Base-by-base conservation (phyloP, 2,888 invertebrate species). In the Druceiella hillmani region DNA sequence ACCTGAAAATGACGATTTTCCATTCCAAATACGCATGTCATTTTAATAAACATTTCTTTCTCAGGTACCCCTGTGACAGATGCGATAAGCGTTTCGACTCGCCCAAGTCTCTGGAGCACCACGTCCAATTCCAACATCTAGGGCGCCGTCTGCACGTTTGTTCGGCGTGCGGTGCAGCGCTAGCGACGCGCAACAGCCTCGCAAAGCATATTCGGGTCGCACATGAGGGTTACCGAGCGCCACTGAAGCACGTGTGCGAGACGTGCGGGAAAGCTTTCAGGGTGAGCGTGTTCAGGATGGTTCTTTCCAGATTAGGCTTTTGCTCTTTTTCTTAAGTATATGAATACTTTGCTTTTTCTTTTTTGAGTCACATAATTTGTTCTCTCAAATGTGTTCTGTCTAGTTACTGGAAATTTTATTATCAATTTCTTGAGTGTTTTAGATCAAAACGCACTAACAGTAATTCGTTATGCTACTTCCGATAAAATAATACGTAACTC, bases 91-190 rank as follows among this genome's bases (percentile, higher is more conserved):
- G 64, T 0, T 65, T 60, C 56, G 52, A 50, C 17, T 47, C 49
- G 1, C 44, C 44, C 4, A 9, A 44, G 0, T 30, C 51, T 6
- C 54, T 62, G 13, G 7, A 38, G 2, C 40, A 50, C 13, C 71
- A 69, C 59, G 37, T 36, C 20, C 41, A 48, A 24, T 55, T 67
- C 22, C 38, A 41, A 12, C 69, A 68, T 59, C 62, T 63, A 37
- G 66, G 67, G n/a, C 52, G 55, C 41, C 59, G 68, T 13, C 49
- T 59, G 41, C 60, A 63, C 56, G 45, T 48, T 28, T 69, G 69
- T 54, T 27, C 15, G 3, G 29, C 40, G 36, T 78, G 78, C 55
- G 68, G 69, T 44, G 70, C 62, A 5, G 61, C 64, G 3, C 66
- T 67, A 44, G 65, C 64, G 42, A 51, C 67, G 5, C 56, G 59